A percentile compares a stretch with the other conserved stretches of the same genome.
phyloP scores from a whole-genome alignment of 2,797 vertebrate genomes.

The Lutjanus argentimaculatus region DNA sequence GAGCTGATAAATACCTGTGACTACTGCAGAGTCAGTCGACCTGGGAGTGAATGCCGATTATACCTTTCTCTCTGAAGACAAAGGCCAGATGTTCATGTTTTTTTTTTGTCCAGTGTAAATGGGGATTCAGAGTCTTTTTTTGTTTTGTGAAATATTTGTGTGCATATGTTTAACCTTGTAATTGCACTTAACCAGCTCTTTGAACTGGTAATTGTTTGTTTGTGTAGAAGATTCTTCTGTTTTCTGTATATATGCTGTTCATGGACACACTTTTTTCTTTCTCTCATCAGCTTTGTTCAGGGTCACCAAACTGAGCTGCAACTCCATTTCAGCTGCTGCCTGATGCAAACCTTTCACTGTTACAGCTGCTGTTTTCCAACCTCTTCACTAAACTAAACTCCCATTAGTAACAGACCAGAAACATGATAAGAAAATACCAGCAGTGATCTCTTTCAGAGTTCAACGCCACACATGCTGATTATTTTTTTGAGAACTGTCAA shows the following conservation, averaged over 20 bases:
- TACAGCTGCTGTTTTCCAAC: neutral
- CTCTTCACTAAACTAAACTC: neutral
- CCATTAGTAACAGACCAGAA: neutral
- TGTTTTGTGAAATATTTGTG: neutral
- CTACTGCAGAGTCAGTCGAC: too few relatives aligned
- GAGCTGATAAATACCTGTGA: too few relatives aligned
- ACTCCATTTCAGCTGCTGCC: slow-evolving; percentile 3
- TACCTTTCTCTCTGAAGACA: too few relatives aligned
- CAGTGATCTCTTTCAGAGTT: neutral
- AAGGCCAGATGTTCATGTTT: too few relatives aligned
- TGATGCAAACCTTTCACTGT: slow-evolving; percentile 9
- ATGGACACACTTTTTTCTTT: slow-evolving; percentile 1
- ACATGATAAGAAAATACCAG: neutral
- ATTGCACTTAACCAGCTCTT: slow-evolving; percentile 25
- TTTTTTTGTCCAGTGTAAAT: too few relatives aligned
- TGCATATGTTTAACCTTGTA: slow-evolving; percentile 21
- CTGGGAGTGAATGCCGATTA: too few relatives aligned
- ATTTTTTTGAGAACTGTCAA: neutral
- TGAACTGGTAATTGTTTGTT: slow-evolving; percentile 7
- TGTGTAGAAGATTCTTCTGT: neutral
- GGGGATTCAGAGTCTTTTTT: too few relatives aligned
- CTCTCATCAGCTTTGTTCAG: slow-evolving; percentile 26
- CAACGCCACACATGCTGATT: neutral
- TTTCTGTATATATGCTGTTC: neutral
- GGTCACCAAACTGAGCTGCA: slow-evolving; percentile 35